A percentile compares a stretch with the other conserved stretches of the same genome.
These are phyloP conservation scores for Rallus limicola DNA, from an alignment of 2,113 vertebrate species.

Conservation along the genomic window DNA sequence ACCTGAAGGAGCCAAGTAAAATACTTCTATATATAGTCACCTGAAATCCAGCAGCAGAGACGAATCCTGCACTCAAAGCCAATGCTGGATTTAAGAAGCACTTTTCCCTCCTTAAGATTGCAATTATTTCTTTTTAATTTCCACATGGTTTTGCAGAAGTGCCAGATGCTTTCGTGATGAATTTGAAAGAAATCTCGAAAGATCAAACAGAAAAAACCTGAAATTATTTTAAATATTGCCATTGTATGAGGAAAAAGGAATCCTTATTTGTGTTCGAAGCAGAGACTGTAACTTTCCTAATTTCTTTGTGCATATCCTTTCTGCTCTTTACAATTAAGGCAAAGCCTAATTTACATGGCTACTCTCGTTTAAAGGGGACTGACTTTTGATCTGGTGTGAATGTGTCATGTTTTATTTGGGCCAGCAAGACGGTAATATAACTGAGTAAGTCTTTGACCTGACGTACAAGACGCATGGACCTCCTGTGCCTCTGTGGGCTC, in stretches of 20 bases:
- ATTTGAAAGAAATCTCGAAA: background rate
- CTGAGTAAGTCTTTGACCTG: background rate
- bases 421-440: background rate
- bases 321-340: background rate
- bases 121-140: background rate
- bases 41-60: constrained; percentile 20
- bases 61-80: background rate
- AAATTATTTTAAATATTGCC: background rate
- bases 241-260: background rate
- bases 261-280: background rate
- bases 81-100: background rate
- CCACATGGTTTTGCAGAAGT: background rate
- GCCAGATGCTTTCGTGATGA: background rate
- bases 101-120: background rate
- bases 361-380: background rate
- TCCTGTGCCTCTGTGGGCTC: constrained; percentile 7
- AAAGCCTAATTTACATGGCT: background rate
- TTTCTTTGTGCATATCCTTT: background rate
- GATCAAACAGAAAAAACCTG: background rate
- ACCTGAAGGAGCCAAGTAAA: constrained; percentile 46
- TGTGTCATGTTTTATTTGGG: background rate
- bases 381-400: background rate
- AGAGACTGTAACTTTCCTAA: background rate
- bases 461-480: background rate
- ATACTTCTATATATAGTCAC: constrained; percentile 65